Conservation (phyloP, 2,888 invertebrate species). For the Arctia plantaginis region DNA sequence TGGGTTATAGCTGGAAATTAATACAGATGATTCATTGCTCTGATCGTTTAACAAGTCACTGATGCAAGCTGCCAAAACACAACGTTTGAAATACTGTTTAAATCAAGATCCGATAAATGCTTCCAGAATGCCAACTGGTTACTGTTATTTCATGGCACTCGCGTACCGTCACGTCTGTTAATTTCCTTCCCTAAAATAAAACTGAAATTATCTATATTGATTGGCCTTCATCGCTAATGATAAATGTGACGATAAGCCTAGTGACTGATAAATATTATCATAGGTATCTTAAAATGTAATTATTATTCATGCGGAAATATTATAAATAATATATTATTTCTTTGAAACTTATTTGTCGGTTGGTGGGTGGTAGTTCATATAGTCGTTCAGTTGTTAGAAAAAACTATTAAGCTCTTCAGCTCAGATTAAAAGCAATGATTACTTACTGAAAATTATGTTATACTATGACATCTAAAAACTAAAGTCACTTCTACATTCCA, state of each 20-base stretch:
- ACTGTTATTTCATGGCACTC: constrained; percentile 26
- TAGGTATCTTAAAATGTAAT: constrained; percentile 28
- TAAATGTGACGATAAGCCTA: constrained; percentile 18
- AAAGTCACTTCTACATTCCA: background rate
- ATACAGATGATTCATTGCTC: constrained; percentile 5
- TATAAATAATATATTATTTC: constrained; percentile 28
- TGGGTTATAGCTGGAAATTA: constrained; percentile 10
- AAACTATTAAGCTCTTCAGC: background rate
- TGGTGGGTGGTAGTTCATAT: background rate
- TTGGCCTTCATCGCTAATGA: constrained; percentile 34
- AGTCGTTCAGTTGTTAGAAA: background rate
- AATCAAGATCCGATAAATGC: constrained; percentile 32
- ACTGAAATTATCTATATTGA: constrained; percentile 19
- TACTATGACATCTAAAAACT: no score
- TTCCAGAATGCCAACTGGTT: constrained; percentile 31
- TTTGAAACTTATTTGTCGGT: constrained; percentile 29
- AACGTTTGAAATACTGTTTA: constrained; percentile 40
- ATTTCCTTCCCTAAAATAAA: constrained; percentile 28
- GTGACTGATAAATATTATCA: constrained; percentile 26
- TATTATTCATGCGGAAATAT: constrained; percentile 16
- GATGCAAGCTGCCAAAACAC: constrained; percentile 51
- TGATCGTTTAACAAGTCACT: constrained; percentile 27
- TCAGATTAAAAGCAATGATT: background rate
- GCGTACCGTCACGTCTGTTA: constrained; percentile 20
- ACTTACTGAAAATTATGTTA: background rate